A percentile compares a stretch with the other conserved stretches of the same genome.
Evolutionary conservation across 2,888 invertebrate species (phyloP).

Genomic region (Dexiosoma caninum): DNA sequence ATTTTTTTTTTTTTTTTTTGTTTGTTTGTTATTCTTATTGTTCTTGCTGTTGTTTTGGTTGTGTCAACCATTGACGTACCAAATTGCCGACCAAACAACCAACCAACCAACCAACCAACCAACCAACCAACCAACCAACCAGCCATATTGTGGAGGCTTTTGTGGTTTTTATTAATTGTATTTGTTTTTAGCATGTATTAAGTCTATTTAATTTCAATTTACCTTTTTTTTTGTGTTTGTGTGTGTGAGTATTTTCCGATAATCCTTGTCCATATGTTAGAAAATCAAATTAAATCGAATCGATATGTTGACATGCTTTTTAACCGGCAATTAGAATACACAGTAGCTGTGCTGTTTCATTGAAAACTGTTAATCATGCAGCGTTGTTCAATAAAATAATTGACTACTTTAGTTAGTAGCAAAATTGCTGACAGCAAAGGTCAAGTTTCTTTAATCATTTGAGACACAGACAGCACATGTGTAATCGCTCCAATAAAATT

Average conservation of each 20-base stretch:
- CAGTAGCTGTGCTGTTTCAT: not conserved
- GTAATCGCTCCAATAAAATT: too few species aligned
- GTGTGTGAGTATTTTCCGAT: not conserved
- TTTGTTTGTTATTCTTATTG: not conserved
- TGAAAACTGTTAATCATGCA: too few species aligned
- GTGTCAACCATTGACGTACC: slow-evolving; percentile 39
- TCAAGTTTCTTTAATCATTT: too few species aligned
- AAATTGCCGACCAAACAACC: slow-evolving; percentile 22
- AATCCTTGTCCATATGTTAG: slow-evolving; percentile 36
- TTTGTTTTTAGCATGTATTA: slow-evolving; percentile 27
- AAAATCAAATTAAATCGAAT: slow-evolving; percentile 54
- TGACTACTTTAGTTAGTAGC: too few species aligned
- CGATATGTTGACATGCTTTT: slow-evolving; percentile 60
- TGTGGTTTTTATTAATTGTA: slow-evolving; percentile 55
- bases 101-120: slow-evolving; percentile 46
- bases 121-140: slow-evolving; percentile 17
- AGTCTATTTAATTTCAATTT: not conserved
- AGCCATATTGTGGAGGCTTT: slow-evolving; percentile 59
- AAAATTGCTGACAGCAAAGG: too few species aligned
- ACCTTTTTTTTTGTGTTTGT: not conserved
- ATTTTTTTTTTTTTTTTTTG: slow-evolving; percentile 17
- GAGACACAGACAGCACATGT: too few species aligned
- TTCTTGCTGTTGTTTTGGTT: slow-evolving; percentile 5
- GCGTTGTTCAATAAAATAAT: too few species aligned
- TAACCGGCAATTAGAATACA: slow-evolving; percentile 53